Evolutionary conservation across 35 echinoderm and acorn worm genomes (phyloP).

Genomic region (Apostichopus californicus): DNA sequence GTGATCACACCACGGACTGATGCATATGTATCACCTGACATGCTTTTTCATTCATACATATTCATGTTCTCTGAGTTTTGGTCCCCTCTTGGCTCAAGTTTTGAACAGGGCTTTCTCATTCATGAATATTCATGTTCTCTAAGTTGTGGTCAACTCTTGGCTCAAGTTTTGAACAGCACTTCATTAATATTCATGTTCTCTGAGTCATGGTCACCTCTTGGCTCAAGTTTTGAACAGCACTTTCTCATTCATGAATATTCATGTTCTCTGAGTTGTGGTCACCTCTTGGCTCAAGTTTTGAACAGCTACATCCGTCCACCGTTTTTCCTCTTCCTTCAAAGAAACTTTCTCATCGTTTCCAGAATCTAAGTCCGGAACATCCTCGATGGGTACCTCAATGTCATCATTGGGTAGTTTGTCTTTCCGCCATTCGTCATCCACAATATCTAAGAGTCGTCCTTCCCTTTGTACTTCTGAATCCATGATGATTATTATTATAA

Average conservation of each 20-base stretch:
- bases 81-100: no score
- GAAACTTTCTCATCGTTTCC: conserved; percentile 77
- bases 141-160: no score
- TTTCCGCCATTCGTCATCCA: conserved; percentile 90
- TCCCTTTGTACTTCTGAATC: conserved; percentile 91
- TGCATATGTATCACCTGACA: no score
- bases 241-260: conserved; percentile 10
- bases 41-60: no score
- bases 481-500: conserved; percentile 27
- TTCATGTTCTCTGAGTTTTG: no score
- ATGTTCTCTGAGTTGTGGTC: conserved; percentile 24
- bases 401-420: conserved; percentile 93
- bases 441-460: conserved; percentile 86
- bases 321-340: conserved; percentile 77
- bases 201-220: conserved; percentile 30
- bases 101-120: no score
- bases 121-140: no score
- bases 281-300: conserved; percentile 72
- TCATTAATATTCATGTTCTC: conserved; percentile 11
- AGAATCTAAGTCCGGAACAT: conserved; percentile 66
- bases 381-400: conserved; percentile 77
- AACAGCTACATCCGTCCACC: conserved; percentile 87
- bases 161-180: no score
- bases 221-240: conserved; percentile 65
- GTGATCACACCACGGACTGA: no score